Conservation (phyloP, 2,113 vertebrate species). For the Progne subis region DNA sequence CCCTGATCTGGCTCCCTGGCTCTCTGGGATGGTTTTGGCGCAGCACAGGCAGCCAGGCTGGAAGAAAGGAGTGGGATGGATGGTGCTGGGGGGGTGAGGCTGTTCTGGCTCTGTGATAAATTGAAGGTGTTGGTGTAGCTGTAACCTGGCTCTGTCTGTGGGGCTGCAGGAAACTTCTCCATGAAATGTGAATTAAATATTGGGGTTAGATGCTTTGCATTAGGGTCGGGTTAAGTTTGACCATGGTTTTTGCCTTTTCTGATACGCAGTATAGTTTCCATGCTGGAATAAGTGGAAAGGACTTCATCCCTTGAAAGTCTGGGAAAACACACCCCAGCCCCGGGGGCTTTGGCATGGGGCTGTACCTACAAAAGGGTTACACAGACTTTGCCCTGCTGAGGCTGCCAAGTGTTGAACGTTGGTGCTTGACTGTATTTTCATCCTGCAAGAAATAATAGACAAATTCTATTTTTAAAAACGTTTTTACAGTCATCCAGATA, state of each 20-base stretch:
- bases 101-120: neutral
- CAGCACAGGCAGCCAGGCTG: neutral
- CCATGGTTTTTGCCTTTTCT: neutral
- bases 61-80: neutral
- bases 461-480: rapidly evolving
- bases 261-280: neutral
- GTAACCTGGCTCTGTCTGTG: neutral
- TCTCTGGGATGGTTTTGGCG: neutral
- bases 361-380: neutral
- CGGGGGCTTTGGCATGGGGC: neutral
- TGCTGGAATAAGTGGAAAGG: neutral
- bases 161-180: neutral
- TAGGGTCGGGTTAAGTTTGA: neutral
- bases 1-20: neutral
- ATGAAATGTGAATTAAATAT: neutral
- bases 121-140: neutral
- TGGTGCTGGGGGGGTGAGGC: neutral
- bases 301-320: neutral
- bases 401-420: neutral
- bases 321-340: neutral
- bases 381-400: neutral
- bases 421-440: neutral
- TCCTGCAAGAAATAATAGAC: neutral
- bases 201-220: neutral
- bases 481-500: neutral